A percentile compares a stretch with the other conserved stretches of the same genome.
Evolutionary conservation across 2,113 vertebrate species (phyloP).

Genomic region (Limanda limanda): DNA sequence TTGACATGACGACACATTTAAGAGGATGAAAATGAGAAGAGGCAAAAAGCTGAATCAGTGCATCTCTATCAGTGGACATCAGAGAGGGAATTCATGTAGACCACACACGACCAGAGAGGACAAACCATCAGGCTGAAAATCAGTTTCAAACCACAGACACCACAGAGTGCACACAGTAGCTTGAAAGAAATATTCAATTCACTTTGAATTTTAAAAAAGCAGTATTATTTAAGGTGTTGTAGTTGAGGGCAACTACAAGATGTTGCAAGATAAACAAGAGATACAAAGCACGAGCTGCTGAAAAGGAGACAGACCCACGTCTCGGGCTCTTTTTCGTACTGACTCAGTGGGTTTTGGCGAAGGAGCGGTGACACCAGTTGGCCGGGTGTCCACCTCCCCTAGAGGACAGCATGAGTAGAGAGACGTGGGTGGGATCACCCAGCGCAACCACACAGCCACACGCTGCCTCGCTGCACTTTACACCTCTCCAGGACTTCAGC

Average conservation of each 20-base stretch:
- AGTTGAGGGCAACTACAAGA: too few species aligned
- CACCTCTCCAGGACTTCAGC: slow-evolving; percentile 66
- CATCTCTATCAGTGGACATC: slow-evolving; percentile 11
- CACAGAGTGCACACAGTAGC: not conserved
- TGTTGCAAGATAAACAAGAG: not conserved
- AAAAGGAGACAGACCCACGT: slow-evolving; percentile 14
- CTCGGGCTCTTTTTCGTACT: slow-evolving; percentile 36
- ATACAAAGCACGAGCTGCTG: slow-evolving; percentile 31
- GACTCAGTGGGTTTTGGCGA: slow-evolving; percentile 58
- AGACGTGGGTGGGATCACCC: slow-evolving; percentile 75
- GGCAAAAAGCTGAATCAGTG: slow-evolving; percentile 8
- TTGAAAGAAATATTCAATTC: not conserved
- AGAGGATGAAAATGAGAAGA: slow-evolving; percentile 5
- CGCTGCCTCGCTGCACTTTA: slow-evolving; percentile 68
- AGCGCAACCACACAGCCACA: slow-evolving; percentile 34
- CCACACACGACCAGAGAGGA: not conserved
- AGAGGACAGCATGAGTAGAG: slow-evolving; percentile 68
- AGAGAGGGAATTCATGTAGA: not conserved
- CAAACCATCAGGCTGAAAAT: not conserved
- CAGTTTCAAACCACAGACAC: not conserved
- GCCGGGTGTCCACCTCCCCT: slow-evolving; percentile 67
- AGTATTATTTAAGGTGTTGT: not conserved
- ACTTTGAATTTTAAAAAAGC: slow-evolving; percentile 19
- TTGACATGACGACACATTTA: slow-evolving; percentile 25
- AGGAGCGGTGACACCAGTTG: slow-evolving; percentile 69